Evolutionary conservation across 1,140 invertebrate species (phyloP), one percentile per base, ranked within the genome.

Genomic region (Lanistes nyassanus): DNA sequence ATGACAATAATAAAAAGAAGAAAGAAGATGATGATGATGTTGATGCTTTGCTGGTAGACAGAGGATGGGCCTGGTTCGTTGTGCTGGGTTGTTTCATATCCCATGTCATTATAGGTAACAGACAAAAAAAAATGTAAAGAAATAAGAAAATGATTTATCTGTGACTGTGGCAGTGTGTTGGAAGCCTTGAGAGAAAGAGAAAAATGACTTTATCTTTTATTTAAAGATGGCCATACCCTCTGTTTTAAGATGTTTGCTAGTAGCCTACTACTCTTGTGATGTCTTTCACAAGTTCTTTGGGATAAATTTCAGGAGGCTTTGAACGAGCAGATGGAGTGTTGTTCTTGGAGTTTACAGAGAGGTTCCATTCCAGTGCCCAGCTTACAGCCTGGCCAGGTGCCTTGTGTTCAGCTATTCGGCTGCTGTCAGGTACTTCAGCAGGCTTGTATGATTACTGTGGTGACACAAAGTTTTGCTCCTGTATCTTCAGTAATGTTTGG

Each of bases 321-420:
- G 85, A 86, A 69, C 65, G 83, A 42, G 81, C 84, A 16, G 79
- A 82, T 73, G 85, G 85, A 13, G 66, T 86, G 2, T 37, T 86
- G 58, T 86, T 81, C 69, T 72, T 84, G 16, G 74, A 83, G 58
- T 78, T 86, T 34, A 55, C 78, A 3, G 73, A 79, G 16, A 75
- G 75, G 47, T 86, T 82, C 68, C 42, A 74, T 4, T 37, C 75
- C 26, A 78, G 75, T 72, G 82, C 83, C 6, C 79, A 80, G 26
- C 73, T 79, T 7, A 85, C 76, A 16, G 29, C 76, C 16, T 68
- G 62, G 76, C 70, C 64, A 3, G 60, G 47, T 23, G 73, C 67
- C 21, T 21, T 75, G 34, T 76, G 62, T 0, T 71, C 55, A 16
- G 58, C 72, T 0, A 3, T 68, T 39, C 55, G 36, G 39, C 21